A percentile compares a stretch with the other conserved stretches of the same genome.
Evolutionary conservation across 2,888 invertebrate genomes (phyloP).

Genomic region (Dromius quadrimaculatus): DNA sequence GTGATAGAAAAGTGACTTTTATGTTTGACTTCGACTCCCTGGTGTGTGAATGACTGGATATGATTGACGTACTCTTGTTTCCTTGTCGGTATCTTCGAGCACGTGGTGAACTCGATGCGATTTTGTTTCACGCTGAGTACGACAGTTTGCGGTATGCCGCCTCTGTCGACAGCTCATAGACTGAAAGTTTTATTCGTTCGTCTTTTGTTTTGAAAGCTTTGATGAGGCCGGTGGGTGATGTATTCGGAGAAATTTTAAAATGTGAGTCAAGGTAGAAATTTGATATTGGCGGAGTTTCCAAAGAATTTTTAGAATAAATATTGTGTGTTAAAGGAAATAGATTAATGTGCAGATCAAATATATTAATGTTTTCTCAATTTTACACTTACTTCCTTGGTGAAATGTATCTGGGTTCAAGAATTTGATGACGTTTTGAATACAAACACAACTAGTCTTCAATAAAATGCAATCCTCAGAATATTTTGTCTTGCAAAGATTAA

Average conservation of each 20-base stretch:
- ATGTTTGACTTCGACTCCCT: conserved; percentile 25
- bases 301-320: too few relatives aligned
- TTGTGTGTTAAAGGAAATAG: too few relatives aligned
- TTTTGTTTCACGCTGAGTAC: conserved; percentile 41
- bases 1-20: conserved; percentile 42
- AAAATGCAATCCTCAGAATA: too few relatives aligned
- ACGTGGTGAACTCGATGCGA: conserved; percentile 25
- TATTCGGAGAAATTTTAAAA: conserved; percentile 1
- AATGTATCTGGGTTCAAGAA: too few relatives aligned
- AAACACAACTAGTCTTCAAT: too few relatives aligned
- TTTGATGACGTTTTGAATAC: too few relatives aligned
- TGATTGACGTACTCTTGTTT: conserved; percentile 42
- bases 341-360: too few relatives aligned
- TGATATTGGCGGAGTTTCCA: neutral
- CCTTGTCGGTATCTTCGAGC: conserved; percentile 20
- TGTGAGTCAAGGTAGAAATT: neutral
- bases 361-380: too few relatives aligned
- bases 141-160: conserved; percentile 39
- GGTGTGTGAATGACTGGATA: conserved; percentile 15
- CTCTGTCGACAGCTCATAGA: conserved; percentile 45
- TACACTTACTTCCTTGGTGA: too few relatives aligned
- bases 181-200: conserved; percentile 3
- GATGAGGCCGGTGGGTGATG: conserved; percentile 7
- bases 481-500: too few relatives aligned
- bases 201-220: conserved; percentile 29